A percentile compares a stretch with the other conserved stretches of the same genome.
Conservation (phyloP, 2,888 invertebrate species). For the Oegoconia quadripuncta region DNA sequence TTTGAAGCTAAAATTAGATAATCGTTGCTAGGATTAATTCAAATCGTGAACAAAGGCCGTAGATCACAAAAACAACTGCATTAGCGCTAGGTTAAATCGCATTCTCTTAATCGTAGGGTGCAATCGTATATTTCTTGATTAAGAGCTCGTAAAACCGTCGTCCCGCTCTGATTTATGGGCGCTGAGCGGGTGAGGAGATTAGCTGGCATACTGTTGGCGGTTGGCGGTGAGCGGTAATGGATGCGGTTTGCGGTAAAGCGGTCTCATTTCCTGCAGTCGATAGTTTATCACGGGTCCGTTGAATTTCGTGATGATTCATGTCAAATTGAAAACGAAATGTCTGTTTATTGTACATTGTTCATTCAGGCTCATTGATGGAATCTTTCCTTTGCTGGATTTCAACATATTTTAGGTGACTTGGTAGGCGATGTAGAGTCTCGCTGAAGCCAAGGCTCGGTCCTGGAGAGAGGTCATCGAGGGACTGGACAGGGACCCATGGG, state of each 20-base stretch:
- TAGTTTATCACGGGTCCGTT: too few relatives aligned
- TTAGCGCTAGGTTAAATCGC: slow-evolving; percentile 62
- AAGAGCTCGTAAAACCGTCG: slow-evolving; percentile 73
- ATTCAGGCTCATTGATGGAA: too few relatives aligned
- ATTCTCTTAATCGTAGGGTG: slow-evolving; percentile 60
- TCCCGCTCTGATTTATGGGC: slow-evolving; percentile 38
- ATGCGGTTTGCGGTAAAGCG: slow-evolving; percentile 17
- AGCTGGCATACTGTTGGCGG: slow-evolving; percentile 23
- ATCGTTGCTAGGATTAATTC: slow-evolving; percentile 5
- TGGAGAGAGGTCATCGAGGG: too few relatives aligned
- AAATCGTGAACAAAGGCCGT: slow-evolving; percentile 30
- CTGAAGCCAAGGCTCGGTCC: background rate
- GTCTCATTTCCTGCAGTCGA: background rate
- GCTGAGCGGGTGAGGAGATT: slow-evolving; percentile 45
- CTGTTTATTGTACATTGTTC: too few relatives aligned
- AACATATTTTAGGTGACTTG: too few relatives aligned
- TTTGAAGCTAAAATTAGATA: background rate
- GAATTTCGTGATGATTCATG: too few relatives aligned
- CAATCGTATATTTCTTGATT: slow-evolving; percentile 74
- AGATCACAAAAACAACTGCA: slow-evolving; percentile 62
- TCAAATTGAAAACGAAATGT: too few relatives aligned
- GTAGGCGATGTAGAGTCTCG: too few relatives aligned
- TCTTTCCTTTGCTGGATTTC: too few relatives aligned
- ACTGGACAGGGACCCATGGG: too few relatives aligned
- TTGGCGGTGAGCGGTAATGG: slow-evolving; percentile 29